Evolutionary conservation across 2,113 vertebrate genomes (phyloP), one percentile per base, ranked within the genome.

Genomic region (Neogobius melanostomus): DNA sequence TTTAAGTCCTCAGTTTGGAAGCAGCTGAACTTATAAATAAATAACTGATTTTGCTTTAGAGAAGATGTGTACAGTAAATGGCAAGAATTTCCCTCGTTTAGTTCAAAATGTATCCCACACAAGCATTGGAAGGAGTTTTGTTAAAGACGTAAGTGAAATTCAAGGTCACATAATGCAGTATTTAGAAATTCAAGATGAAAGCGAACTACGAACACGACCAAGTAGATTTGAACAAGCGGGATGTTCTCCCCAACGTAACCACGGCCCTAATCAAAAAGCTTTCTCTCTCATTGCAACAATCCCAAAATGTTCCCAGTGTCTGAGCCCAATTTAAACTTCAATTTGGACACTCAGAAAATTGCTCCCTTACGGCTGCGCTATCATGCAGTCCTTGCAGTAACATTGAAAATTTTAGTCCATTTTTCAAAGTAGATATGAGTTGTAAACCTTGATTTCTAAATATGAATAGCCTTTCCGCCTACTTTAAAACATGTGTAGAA

Each of bases 161-260:
- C 28, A 36, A 36, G 28, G 28, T 36, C 8, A 7, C 15, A 17
- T 53, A 17, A 17, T 9, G 0, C 8, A 17, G 21, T 50, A 45
- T 21, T 28, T 8, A 64, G 14, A 21, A 67, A 43, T 54, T n/a
- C 28, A 73, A n/a, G 11, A 56, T 28, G 48, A 72, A 51, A 45
- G 2, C 16, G 28, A 56, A 21, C 28, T 4, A 10, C 5, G 15
- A 11, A 11, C 10, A 21, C 17, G 11, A 28, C 7, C 12, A 56
- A 8, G 17, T 9, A 2, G n/a, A 17, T 7, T 10, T 17, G 17
- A 53, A 53, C 52, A 53, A 21, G 3, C 17, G 16, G 53, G 28
- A 21, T 56, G 53, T 56, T 56, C 53, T 51, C 14, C 50, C 28
- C 21, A 28, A 56, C 17, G n/a, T 28, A 21, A 11, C 17, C 53